These are phyloP conservation scores for Montipora sp. DNA, from an alignment of 64 coral and sea anemone genomes.

Conservation along the genomic window DNA sequence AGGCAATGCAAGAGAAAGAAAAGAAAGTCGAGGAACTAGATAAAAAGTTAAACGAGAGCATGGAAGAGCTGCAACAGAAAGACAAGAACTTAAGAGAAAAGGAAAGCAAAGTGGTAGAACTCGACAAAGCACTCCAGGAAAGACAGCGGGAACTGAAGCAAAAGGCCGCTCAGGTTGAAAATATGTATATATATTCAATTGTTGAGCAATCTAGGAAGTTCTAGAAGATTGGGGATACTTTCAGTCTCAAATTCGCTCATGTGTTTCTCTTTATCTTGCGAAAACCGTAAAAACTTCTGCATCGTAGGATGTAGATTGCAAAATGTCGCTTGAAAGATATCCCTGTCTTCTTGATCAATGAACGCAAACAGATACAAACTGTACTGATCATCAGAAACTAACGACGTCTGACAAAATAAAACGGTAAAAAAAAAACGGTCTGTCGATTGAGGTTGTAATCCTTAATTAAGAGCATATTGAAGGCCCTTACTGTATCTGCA, in stretches of 20 bases:
- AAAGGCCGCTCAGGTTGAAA: slow-evolving; percentile 77
- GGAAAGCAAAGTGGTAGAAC: slow-evolving; percentile 81
- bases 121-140: slow-evolving; percentile 91
- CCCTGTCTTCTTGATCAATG: background rate
- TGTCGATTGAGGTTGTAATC: too few relatives aligned
- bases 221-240: background rate
- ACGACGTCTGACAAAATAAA: too few relatives aligned
- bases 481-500: too few relatives aligned
- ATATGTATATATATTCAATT: background rate
- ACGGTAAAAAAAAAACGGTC: too few relatives aligned
- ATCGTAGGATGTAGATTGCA: too few relatives aligned
- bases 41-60: slow-evolving; percentile 91
- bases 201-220: background rate
- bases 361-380: too few relatives aligned
- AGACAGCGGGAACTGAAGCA: slow-evolving; percentile 93
- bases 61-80: slow-evolving; percentile 89
- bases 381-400: too few relatives aligned
- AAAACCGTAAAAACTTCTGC: too few relatives aligned
- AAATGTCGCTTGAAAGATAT: background rate
- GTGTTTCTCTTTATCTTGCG: background rate
- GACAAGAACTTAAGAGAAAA: slow-evolving; percentile 85
- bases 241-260: background rate
- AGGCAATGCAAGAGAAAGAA: slow-evolving; percentile 80
- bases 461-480: too few relatives aligned
- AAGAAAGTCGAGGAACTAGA: slow-evolving; percentile 88